These are phyloP conservation scores for Amyelois transitella DNA, from an alignment of 1,140 invertebrate genomes.

Conservation along the genomic window DNA sequence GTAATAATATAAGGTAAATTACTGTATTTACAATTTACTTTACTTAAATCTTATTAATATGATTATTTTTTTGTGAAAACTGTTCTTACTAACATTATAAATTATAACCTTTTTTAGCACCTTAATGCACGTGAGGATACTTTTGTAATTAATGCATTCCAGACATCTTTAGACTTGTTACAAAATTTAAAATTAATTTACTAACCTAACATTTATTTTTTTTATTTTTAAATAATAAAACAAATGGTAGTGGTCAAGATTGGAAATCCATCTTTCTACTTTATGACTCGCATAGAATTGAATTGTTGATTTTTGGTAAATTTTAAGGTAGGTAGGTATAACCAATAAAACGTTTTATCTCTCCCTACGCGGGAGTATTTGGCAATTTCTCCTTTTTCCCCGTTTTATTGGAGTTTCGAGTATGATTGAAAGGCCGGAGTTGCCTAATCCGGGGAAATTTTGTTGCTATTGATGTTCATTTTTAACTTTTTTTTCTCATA, in stretches of 20 bases:
- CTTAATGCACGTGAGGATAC: too few relatives aligned
- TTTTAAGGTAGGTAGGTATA: too few relatives aligned
- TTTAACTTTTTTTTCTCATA: too few relatives aligned
- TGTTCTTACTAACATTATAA: too few relatives aligned
- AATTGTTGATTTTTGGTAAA: constrained; percentile 52
- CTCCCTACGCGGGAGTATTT: constrained; percentile 16
- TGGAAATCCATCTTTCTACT: constrained; percentile 38
- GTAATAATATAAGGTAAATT: too few relatives aligned
- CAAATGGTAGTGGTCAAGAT: constrained; percentile 23
- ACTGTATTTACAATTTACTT: too few relatives aligned
- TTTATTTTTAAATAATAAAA: neutral
- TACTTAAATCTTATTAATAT: too few relatives aligned
- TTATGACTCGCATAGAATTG: constrained; percentile 46
- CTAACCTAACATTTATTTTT: neutral
- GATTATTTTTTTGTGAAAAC: too few relatives aligned
- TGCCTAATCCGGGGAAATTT: neutral
- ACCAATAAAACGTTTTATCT: constrained; percentile 43
- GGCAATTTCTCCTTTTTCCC: constrained; percentile 6
- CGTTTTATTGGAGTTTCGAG: constrained; percentile 1
- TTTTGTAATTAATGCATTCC: too few relatives aligned
- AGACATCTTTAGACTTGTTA: too few relatives aligned
- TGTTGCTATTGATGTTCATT: neutral
- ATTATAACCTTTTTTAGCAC: too few relatives aligned
- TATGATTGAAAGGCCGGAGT: constrained; percentile 4
- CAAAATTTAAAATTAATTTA: too few relatives aligned